These are phyloP conservation scores for Orcinus orca DNA, from an alignment of 2,113 vertebrate species.

Conservation along the genomic window DNA sequence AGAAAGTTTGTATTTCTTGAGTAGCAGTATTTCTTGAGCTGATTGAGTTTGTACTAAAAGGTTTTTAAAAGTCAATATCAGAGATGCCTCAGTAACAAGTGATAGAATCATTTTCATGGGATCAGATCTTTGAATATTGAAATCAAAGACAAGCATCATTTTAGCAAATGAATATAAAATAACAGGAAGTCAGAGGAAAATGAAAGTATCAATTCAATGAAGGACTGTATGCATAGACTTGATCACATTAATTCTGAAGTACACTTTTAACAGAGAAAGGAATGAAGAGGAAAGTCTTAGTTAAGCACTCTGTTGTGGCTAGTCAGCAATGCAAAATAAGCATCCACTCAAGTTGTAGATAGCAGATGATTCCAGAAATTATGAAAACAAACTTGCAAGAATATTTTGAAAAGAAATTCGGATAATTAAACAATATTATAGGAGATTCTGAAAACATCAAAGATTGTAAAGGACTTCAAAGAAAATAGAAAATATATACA, in stretches of 20 bases:
- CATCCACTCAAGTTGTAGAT: not conserved
- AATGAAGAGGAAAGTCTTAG: not conserved
- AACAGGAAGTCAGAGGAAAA: not conserved
- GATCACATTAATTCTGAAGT: slow-evolving; percentile 5
- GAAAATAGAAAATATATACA: not conserved
- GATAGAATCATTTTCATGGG: not conserved
- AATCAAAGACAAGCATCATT: not conserved
- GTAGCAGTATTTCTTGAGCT: not conserved
- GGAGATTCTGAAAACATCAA: not conserved
- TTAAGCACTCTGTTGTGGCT: not conserved
- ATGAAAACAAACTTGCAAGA: not conserved
- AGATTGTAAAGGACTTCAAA: not conserved
- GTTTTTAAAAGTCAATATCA: not conserved
- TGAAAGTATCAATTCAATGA: not conserved
- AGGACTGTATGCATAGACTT: not conserved
- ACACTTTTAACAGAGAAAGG: not conserved
- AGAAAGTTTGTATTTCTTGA: not conserved
- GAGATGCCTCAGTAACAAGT: not conserved
- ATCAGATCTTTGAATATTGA: slow-evolving; percentile 30
- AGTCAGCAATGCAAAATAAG: not conserved
- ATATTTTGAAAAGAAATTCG: not conserved
- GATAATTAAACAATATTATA: not conserved
- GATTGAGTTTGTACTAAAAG: not conserved
- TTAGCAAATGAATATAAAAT: not conserved
- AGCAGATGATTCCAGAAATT: not conserved